Evolutionary conservation across 1,140 invertebrate species (phyloP), one percentile per base, ranked within the genome.

Genomic region (Melipona quadrifasciata): DNA sequence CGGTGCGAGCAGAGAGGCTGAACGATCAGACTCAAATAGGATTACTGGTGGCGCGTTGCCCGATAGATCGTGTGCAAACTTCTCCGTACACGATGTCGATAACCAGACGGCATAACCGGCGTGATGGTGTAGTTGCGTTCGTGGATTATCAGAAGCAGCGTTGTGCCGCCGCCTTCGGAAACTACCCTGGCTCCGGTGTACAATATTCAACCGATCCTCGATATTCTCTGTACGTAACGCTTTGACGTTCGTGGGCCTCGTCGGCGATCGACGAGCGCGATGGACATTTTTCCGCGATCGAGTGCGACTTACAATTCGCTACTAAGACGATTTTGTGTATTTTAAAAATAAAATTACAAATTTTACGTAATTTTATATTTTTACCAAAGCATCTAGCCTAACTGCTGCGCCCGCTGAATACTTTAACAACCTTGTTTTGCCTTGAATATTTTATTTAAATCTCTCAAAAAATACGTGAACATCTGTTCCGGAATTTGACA

Each of bases 41-140:
- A 85, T 85, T 85, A 85, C 64, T 74, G n/a, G 53, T 16, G 77
- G n/a, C 58, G 78, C 58, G 70, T 71, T 84, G 57, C 68, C 47
- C 78, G 83, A 80, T 80, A 84, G 77, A 80, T 84, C 58, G 82
- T 71, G 83, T 57, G 83, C 58, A 84, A 84, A 84, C 83, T 84
- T 80, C 83, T 84, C 68, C 34, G 83, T 67, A 85, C 84, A 85
- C 71, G 79, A 68, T 71, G 84, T 85, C 84, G 80, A 85, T 85
- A 82, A 82, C 84, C 79, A 81, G 78, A 79, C 78, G 71, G 83
- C 83, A 80, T 84, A 84, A 84, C 82, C 75, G 34, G 39, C 58
- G 58, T 68, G 51, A 58, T 77, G 70, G 34, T 65, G 47, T 84
- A 84, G 77, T 80, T 84, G 70, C 39, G 77, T 84, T 73, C 77